phyloP scores from a whole-genome alignment of 2,113 vertebrate genomes.

The Eulacestoma nigropectus region DNA sequence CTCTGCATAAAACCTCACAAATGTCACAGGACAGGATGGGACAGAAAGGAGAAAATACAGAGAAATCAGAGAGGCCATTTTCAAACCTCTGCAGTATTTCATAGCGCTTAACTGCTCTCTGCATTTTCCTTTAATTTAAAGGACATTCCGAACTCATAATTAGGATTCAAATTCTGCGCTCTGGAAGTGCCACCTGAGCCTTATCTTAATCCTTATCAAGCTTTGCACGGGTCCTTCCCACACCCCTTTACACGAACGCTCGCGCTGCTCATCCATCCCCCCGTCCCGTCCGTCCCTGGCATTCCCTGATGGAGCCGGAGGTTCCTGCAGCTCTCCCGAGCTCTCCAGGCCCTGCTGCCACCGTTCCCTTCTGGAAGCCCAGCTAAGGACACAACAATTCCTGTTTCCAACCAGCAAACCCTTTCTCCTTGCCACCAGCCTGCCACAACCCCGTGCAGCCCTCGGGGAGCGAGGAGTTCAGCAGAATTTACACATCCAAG shows the following conservation, averaged over 20 bases:
- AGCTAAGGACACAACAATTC: rapidly evolving
- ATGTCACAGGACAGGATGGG: background rate
- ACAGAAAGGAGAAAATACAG: background rate
- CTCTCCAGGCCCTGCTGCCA: background rate
- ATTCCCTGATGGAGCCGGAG: rapidly evolving
- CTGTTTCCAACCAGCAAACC: background rate
- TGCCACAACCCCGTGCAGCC: background rate
- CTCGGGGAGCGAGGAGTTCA: background rate
- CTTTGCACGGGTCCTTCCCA: background rate
- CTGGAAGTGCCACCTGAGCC: background rate
- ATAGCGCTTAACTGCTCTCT: rapidly evolving
- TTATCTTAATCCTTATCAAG: rapidly evolving
- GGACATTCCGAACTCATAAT: background rate
- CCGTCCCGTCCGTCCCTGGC: background rate
- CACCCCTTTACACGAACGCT: rapidly evolving
- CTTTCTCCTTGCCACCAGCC: background rate
- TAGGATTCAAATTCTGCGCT: background rate
- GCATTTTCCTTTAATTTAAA: background rate
- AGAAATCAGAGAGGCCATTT: background rate
- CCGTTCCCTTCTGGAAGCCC: background rate
- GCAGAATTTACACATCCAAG: background rate
- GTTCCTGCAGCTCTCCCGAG: rapidly evolving
- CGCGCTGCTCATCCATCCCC: background rate
- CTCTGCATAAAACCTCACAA: background rate
- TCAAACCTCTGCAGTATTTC: rapidly evolving